Evolutionary conservation across 2,797 vertebrate genomes (phyloP).

Genomic region (Pterois miles): DNA sequence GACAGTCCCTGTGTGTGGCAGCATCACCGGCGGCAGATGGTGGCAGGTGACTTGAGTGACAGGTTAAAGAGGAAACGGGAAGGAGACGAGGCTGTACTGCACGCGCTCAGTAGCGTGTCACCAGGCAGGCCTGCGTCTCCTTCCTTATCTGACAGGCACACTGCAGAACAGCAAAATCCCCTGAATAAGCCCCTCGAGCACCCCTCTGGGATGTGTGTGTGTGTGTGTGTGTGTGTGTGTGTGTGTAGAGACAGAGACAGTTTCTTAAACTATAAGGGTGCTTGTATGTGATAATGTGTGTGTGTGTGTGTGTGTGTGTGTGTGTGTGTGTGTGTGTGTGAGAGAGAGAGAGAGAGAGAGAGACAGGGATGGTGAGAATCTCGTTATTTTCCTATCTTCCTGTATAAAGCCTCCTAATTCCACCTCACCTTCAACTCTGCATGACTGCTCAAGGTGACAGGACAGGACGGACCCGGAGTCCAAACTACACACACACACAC

Average conservation of each 20-base stretch:
- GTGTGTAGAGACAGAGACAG: not conserved
- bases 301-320: not conserved
- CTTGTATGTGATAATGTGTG: not conserved
- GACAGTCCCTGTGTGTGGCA: slow-evolving; percentile 16
- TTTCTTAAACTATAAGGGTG: not conserved
- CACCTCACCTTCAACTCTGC: slow-evolving; percentile 60
- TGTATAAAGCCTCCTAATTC: slow-evolving; percentile 66
- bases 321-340: slow-evolving; percentile 1
- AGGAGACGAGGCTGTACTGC: slow-evolving; percentile 43
- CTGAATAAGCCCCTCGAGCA: slow-evolving; percentile 73
- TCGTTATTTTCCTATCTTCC: slow-evolving; percentile 71
- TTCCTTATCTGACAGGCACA: slow-evolving; percentile 81
- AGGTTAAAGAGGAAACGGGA: slow-evolving; percentile 52
- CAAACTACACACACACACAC: slow-evolving; percentile 19
- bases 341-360: too few relatives aligned
- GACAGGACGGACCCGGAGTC: slow-evolving; percentile 35
- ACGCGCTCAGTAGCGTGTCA: slow-evolving; percentile 64
- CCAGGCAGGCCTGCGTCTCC: slow-evolving; percentile 63
- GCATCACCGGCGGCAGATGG: slow-evolving; percentile 52
- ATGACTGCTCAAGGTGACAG: slow-evolving; percentile 66
- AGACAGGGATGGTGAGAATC: slow-evolving; percentile 53
- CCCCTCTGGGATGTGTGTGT: slow-evolving; percentile 59
- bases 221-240: slow-evolving; percentile 4
- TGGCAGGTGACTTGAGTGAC: slow-evolving; percentile 71
- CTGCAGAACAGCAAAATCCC: slow-evolving; percentile 79